phyloP scores from a whole-genome alignment of 23 tunicate genomes.

The Trididemnum clinides region DNA sequence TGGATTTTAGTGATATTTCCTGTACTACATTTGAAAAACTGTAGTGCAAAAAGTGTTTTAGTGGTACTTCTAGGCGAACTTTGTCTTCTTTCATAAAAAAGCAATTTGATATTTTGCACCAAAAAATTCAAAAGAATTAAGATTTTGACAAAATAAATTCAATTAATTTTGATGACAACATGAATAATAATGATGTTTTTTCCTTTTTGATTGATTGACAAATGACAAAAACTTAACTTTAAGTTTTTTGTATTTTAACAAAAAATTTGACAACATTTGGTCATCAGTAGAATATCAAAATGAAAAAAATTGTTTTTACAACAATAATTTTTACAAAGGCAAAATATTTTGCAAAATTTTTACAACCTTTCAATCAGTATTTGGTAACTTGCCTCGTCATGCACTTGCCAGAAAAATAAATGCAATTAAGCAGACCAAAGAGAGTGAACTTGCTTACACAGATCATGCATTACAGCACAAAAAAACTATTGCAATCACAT shows the following conservation, averaged over 20 bases:
- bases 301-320: background rate
- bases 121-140: background rate
- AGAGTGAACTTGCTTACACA: too few relatives aligned
- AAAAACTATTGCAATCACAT: background rate
- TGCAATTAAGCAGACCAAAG: too few relatives aligned
- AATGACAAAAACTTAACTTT: background rate
- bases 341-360: slow-evolving; percentile 3
- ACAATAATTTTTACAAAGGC: background rate
- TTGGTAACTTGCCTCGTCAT: slow-evolving; percentile 51
- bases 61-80: background rate
- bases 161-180: background rate
- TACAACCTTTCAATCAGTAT: slow-evolving; percentile 29
- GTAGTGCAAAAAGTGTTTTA: background rate
- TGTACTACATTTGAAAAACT: background rate
- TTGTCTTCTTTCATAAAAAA: background rate
- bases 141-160: background rate
- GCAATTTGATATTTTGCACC: background rate
- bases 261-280: background rate
- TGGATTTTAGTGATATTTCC: slow-evolving; percentile 19
- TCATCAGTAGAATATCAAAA: background rate
- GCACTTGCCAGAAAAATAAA: too few relatives aligned
- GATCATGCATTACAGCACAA: too few relatives aligned
- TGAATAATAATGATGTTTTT: background rate
- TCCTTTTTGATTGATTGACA: background rate
- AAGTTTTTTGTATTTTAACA: background rate